Conservation (phyloP, 2,113 vertebrate species). For the Laticauda laticaudata region DNA sequence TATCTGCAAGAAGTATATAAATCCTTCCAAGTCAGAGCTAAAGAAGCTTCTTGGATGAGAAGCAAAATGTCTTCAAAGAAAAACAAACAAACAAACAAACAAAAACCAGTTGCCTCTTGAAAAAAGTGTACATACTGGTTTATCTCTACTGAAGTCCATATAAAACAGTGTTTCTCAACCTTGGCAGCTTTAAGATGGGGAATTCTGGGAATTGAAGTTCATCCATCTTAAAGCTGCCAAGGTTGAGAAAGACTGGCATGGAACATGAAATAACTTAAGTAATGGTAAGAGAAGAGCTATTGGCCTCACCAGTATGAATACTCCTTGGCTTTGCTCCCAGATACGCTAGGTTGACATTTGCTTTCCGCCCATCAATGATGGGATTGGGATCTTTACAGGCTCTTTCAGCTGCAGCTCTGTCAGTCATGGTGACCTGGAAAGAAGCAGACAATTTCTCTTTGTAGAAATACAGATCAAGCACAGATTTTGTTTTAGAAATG, state of each 20-base stretch:
- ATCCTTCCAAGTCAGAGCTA: too few species aligned
- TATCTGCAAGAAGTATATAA: too few species aligned
- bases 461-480: constrained; percentile 37
- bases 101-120: too few species aligned
- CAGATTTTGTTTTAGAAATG: not conserved
- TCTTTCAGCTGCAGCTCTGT: constrained; percentile 86
- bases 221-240: not conserved
- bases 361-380: constrained; percentile 96
- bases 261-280: not conserved
- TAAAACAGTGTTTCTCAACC: not conserved
- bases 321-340: constrained; percentile 94
- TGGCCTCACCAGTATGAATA: constrained; percentile 87
- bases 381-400: constrained; percentile 98
- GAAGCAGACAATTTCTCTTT: constrained; percentile 40
- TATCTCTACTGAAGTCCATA: not conserved
- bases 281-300: not conserved
- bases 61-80: too few species aligned
- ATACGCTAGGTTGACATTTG: constrained; percentile 96
- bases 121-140: not conserved
- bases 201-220: not conserved
- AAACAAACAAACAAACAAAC: too few species aligned
- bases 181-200: not conserved
- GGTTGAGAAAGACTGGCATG: not conserved
- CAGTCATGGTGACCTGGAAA: constrained; percentile 92
- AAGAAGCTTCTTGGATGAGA: too few species aligned